These are phyloP conservation scores for Paratilapia polleni DNA, from an alignment of 2,113 vertebrate species.

Conservation along the genomic window DNA sequence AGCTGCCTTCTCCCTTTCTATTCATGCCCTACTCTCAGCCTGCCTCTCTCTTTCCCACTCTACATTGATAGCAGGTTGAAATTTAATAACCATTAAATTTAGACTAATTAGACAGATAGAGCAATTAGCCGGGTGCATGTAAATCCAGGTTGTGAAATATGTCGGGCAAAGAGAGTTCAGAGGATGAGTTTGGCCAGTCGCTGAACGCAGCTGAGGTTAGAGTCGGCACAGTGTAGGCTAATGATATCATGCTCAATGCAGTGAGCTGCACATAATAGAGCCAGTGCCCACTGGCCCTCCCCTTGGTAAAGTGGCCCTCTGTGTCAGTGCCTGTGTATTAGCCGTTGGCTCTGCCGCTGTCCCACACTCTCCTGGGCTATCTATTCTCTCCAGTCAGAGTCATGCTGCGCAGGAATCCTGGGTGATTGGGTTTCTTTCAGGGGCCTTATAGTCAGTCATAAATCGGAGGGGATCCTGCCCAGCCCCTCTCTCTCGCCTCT, in stretches of 20 bases:
- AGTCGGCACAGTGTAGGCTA: slow-evolving; percentile 50
- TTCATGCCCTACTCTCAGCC: slow-evolving; percentile 74
- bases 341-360: slow-evolving; percentile 54
- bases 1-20: slow-evolving; percentile 82
- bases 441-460: slow-evolving; percentile 81
- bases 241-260: slow-evolving; percentile 78
- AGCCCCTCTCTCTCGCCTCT: slow-evolving; percentile 78
- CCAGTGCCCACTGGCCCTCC: slow-evolving; percentile 70
- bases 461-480: slow-evolving; percentile 80
- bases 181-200: slow-evolving; percentile 63
- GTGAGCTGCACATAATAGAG: slow-evolving; percentile 72
- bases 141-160: slow-evolving; percentile 69
- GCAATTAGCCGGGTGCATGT: slow-evolving; percentile 75
- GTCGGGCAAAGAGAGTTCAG: slow-evolving; percentile 67
- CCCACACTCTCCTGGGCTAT: slow-evolving; percentile 75
- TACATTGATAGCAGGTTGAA: slow-evolving; percentile 75
- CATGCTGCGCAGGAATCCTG: slow-evolving; percentile 83
- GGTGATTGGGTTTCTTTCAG: slow-evolving; percentile 84
- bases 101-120: slow-evolving; percentile 79
- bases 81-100: slow-evolving; percentile 78
- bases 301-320: slow-evolving; percentile 71
- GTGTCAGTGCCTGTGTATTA: slow-evolving; percentile 66
- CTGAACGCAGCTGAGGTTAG: slow-evolving; percentile 44
- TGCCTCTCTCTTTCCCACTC: slow-evolving; percentile 69
- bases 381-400: slow-evolving; percentile 77